A percentile compares a stretch with the other conserved stretches of the same genome.
Conservation (phyloP, 1,140 invertebrate species). For the Papilio glaucus region DNA sequence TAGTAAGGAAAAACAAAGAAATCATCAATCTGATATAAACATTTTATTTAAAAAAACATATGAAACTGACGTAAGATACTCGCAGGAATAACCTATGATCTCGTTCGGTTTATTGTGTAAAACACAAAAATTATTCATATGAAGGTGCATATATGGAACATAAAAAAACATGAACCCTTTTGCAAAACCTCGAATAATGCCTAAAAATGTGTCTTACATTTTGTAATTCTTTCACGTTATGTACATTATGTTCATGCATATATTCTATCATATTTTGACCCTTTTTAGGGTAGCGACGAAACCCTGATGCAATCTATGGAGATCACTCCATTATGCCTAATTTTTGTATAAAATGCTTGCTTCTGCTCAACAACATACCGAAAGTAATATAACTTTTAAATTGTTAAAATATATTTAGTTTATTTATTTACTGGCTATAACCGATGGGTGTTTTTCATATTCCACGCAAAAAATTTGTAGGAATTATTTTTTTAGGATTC, state of each 20-base stretch:
- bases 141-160: no score
- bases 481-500: no score
- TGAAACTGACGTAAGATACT: no score
- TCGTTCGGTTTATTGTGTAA: no score
- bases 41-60: no score
- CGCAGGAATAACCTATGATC: no score
- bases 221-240: neutral
- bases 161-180: neutral
- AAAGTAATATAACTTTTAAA: neutral
- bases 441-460: no score
- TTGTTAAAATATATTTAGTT: neutral
- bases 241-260: neutral
- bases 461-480: no score
- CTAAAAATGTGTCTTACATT: constrained; percentile 21
- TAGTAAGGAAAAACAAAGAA: no score
- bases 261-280: neutral
- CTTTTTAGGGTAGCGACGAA: constrained; percentile 10
- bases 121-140: no score
- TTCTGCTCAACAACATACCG: neutral
- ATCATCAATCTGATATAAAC: no score
- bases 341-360: neutral
- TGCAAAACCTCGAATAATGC: neutral
- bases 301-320: constrained; percentile 20
- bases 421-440: neutral
- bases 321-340: neutral